Conservation (phyloP, 2,113 vertebrate genomes). For the Rhineura floridana region DNA sequence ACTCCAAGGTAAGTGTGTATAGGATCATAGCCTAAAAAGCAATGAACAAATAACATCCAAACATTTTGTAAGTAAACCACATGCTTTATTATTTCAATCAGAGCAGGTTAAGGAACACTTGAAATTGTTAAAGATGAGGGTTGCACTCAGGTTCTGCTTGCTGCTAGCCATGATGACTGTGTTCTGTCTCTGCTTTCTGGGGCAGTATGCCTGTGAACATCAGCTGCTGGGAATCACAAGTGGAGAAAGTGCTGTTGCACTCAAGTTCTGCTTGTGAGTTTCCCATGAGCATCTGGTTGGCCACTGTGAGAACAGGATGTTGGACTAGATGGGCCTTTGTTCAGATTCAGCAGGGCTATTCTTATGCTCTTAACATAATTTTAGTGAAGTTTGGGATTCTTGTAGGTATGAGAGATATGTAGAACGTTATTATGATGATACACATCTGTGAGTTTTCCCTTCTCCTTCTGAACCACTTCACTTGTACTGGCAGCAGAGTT, state of each 20-base stretch:
- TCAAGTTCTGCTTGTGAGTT: no score
- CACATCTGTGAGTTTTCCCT: not conserved
- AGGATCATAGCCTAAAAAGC: not conserved
- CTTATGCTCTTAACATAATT: not conserved
- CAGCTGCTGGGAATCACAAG: no score
- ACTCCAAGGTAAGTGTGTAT: not conserved
- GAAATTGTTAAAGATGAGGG: no score
- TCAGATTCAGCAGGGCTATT: no score
- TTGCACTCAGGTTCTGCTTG: no score
- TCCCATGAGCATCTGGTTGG: no score
- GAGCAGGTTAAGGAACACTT: conserved; percentile 15
- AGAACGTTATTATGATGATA: not conserved
- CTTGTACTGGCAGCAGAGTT: not conserved
- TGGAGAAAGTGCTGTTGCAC: no score
- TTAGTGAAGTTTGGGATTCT: not conserved
- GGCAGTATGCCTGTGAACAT: no score
- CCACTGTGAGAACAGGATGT: no score
- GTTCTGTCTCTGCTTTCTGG: no score
- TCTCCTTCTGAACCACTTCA: not conserved
- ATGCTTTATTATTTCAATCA: conserved; percentile 1
- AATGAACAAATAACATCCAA: not conserved
- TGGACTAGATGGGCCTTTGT: no score
- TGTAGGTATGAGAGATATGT: not conserved
- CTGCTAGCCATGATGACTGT: no score
- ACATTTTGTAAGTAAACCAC: conserved; percentile 11